Evolutionary conservation across 2,797 vertebrate genomes (phyloP).

Genomic region (Tinamus major): DNA sequence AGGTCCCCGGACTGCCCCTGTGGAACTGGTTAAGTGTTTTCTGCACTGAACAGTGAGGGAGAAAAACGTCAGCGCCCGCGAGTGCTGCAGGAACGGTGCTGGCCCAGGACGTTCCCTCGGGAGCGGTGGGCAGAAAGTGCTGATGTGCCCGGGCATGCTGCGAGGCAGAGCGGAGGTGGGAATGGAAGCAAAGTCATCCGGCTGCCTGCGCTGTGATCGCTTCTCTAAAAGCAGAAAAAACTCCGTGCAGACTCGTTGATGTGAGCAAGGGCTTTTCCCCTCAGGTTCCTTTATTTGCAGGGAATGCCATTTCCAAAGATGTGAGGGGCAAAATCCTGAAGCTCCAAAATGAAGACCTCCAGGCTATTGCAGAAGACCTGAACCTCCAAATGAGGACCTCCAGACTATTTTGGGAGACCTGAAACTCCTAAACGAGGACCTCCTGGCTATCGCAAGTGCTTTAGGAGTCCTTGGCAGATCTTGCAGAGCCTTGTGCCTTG

Average conservation of each 20-base stretch:
- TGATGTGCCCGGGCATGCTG: accelerated
- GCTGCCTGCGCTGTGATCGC: neutral
- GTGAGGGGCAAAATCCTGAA: neutral
- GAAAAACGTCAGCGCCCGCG: neutral
- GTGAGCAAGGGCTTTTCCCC: neutral
- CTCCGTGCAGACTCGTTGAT: neutral
- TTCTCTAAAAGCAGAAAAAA: neutral
- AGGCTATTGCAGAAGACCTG: too few species aligned
- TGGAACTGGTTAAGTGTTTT: neutral
- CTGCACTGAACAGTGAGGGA: neutral
- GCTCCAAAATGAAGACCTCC: neutral
- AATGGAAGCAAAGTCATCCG: neutral
- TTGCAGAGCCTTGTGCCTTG: neutral
- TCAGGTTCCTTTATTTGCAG: neutral
- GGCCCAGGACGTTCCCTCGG: neutral
- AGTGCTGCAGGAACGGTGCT: neutral
- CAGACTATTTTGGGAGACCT: neutral
- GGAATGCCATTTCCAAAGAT: neutral
- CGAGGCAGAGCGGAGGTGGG: neutral
- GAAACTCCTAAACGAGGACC: neutral
- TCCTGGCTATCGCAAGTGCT: neutral
- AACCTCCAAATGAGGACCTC: neutral
- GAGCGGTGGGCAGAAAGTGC: neutral
- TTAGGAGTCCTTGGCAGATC: neutral
- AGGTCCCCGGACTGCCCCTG: neutral